phyloP scores from a whole-genome alignment of 1,140 invertebrate genomes.

The Odontomachus brunneus region DNA sequence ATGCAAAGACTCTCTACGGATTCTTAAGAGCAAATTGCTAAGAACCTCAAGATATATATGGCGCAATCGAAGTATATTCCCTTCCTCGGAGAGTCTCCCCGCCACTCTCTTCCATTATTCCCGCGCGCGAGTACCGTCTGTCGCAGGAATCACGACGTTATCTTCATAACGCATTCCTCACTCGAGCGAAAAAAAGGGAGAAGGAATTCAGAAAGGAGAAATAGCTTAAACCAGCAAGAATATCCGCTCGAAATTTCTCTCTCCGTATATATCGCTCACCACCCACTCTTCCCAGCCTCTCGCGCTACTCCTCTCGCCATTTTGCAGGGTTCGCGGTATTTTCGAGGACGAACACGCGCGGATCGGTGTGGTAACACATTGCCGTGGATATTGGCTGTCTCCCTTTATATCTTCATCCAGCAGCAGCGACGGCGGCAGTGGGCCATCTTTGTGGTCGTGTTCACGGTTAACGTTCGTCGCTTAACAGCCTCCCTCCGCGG shows the following conservation, averaged over 20 bases:
- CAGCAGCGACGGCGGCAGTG: neutral
- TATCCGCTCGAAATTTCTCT: slow-evolving; percentile 47
- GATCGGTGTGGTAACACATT: slow-evolving; percentile 68
- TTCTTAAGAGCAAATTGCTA: slow-evolving; percentile 13
- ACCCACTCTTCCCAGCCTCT: neutral
- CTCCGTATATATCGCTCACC: slow-evolving; percentile 25
- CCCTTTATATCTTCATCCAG: slow-evolving; percentile 68
- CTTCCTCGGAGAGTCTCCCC: no score
- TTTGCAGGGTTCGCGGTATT: slow-evolving; percentile 53
- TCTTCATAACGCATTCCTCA: slow-evolving; percentile 45
- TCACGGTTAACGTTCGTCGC: slow-evolving; percentile 54
- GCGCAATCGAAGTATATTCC: neutral
- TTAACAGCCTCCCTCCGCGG: slow-evolving; percentile 37
- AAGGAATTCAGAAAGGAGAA: slow-evolving; percentile 32
- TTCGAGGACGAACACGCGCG: slow-evolving; percentile 51
- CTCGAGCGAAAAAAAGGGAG: neutral
- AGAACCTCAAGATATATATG: slow-evolving; percentile 15
- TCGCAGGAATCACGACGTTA: slow-evolving; percentile 25
- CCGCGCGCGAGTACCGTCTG: slow-evolving; percentile 6
- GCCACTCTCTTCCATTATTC: no score
- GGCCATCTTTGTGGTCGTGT: slow-evolving; percentile 47
- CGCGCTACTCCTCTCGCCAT: neutral
- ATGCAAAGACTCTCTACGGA: neutral
- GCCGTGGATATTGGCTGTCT: slow-evolving; percentile 71
- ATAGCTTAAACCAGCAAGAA: slow-evolving; percentile 48